Base-by-base conservation (phyloP, 2,113 vertebrate genomes). In the Clarias gariepinus region DNA sequence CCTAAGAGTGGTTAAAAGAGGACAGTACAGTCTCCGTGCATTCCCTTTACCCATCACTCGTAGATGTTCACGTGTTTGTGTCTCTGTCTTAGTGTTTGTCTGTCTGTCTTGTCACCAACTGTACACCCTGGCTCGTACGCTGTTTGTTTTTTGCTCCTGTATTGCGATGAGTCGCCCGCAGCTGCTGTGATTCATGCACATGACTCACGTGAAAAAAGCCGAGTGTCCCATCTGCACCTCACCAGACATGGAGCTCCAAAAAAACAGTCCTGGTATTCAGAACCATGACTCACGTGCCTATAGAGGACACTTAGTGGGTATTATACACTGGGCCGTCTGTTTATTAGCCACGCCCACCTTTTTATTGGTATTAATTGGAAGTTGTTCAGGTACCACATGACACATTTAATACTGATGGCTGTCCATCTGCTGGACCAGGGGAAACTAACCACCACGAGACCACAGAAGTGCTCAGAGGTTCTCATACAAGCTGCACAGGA, bases 221-320 rank as follows among this genome's bases (percentile, higher is more conserved):
- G 11, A 53, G 30, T 28, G 73, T 57, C 88, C 84, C 81, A 87
- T 83, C 86, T 87, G 86, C 69, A 73, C 47, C 68, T 55, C 55
- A 58, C 16, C 76, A 80, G 61, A 69, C 28, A 9, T 57, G 47
- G 11, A 79, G 30, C 85, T 68, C 60, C 61, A 21, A 80, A 52
- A 57, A 28, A 60, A 80, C 13, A 47, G 93, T 85, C 57, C 57
- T 53, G 66, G 41, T 66, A 33, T 80, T 60, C 79, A 61, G 79
- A 74, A 47, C 64, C 47, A 25, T 81, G 87, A 71, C 79, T 85
- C 83, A 77, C 15, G 13, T 63, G 57, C 84, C 61, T 53, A 58
- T 25, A 87, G 30, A 55, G 73, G 93, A 94, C 90, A 90, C 91
- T 74, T 13, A 55, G 52, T 25, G 52, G 15, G 13, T 33, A 55